These are phyloP conservation scores for Galaxias olidus DNA, from an alignment of 2,797 vertebrate genomes.

Conservation along the genomic window DNA sequence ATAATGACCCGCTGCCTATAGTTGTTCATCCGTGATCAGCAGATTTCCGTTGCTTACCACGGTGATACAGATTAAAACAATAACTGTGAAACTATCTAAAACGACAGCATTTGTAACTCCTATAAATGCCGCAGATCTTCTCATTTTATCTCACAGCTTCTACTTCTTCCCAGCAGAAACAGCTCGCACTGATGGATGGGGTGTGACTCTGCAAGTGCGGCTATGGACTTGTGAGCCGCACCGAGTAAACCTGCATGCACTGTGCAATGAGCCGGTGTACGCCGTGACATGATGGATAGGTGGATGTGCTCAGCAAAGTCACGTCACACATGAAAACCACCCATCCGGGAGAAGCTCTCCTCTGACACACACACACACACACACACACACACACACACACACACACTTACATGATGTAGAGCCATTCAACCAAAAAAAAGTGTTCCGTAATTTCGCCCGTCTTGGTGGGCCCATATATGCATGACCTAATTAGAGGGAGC, in stretches of 20 bases:
- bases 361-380: slow-evolving; percentile 43
- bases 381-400: too few species aligned
- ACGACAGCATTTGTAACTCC: slow-evolving; percentile 48
- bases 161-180: slow-evolving; percentile 49
- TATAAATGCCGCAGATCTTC: slow-evolving; percentile 33
- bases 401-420: too few species aligned
- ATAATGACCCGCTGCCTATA: too few species aligned
- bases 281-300: slow-evolving; percentile 69
- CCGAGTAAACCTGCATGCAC: slow-evolving; percentile 61
- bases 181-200: slow-evolving; percentile 69
- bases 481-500: background rate
- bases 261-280: slow-evolving; percentile 70
- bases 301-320: slow-evolving; percentile 66
- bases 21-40: too few species aligned
- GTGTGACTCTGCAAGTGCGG: slow-evolving; percentile 58
- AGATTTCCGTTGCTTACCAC: too few species aligned
- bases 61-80: too few species aligned
- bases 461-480: background rate
- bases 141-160: slow-evolving; percentile 42
- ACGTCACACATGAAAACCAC: slow-evolving; percentile 70
- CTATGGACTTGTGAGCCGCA: slow-evolving; percentile 66
- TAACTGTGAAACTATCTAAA: background rate
- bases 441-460: background rate
- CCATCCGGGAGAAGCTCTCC: slow-evolving; percentile 60
- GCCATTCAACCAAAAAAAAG: too few species aligned